Evolutionary conservation across 2,888 invertebrate species (phyloP), one percentile per base, ranked within the genome.

Genomic region (Oscheius sp.): DNA sequence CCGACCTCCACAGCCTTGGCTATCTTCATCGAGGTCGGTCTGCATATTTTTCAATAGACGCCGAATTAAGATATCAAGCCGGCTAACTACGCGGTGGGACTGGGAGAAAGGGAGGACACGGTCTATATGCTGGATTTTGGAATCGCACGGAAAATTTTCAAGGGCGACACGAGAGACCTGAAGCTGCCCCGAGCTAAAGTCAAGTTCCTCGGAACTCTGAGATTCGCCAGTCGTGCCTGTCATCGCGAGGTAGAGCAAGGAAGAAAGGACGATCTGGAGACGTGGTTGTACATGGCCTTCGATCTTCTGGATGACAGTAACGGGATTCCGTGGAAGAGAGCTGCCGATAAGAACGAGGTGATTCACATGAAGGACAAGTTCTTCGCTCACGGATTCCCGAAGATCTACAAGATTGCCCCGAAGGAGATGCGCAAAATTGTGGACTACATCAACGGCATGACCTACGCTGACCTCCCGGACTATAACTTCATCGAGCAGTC

Each of bases 121-220:
- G 48, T 63, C 65, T 73, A 63, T 57, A 65, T 63, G 21, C 37
- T 73, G 55, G 73, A 73, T 35, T 72, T 73, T 37, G 73, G 73
- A 10, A 73, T 73, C 21, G 63, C 73, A 2, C 21, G 63, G 21
- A 73, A 65, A 42, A 65, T 73, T 13, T 73, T 63, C 37, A 73
- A 81, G 42, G 63, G 47, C 11, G 65, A 65, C 5, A 37, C 53
- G 4, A 33, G 50, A n/a, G 70, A 71, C 5, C 42, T 71, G n/a
- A 59, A 47, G 21, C 21, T 57, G 48, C 37, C 76, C 10, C 53
- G 81, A 29, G 75, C 77, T 37, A 79, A 76, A 47, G 80, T 79
- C 37, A 82, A 79, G 62, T 82, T 82, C 55, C 65, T 82, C 32
- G 82, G 82, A 59, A 82, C 82, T 1, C 48, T 79, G n/a, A 10